phyloP scores from a whole-genome alignment of 2,113 vertebrate genomes.

The Tautogolabrus adspersus region DNA sequence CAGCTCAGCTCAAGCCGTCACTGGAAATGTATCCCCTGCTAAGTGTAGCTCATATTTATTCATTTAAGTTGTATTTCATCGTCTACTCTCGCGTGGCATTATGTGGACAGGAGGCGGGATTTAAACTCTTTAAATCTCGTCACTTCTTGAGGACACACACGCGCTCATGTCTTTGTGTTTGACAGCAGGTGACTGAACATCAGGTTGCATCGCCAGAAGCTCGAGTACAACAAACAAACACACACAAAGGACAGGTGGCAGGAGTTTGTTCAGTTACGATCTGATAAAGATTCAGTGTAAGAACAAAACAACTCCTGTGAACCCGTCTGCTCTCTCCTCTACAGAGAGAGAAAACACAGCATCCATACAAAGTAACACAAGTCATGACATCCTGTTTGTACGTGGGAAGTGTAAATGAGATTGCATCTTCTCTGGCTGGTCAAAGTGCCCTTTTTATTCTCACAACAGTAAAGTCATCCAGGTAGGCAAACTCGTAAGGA shows the following conservation, averaged over 20 bases:
- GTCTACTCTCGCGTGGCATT: neutral
- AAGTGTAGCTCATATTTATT: neutral
- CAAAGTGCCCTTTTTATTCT: slow-evolving; percentile 20
- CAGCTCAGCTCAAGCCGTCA: slow-evolving; percentile 4
- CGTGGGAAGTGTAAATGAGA: slow-evolving; percentile 56
- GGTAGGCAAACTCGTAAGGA: neutral
- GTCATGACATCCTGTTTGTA: neutral
- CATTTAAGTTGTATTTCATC: neutral
- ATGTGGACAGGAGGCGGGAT: neutral
- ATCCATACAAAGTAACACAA: slow-evolving; percentile 21
- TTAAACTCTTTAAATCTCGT: neutral
- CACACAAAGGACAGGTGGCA: slow-evolving; percentile 57
- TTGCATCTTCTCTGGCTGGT: neutral
- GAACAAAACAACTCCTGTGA: slow-evolving; percentile 42
- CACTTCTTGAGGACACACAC: neutral
- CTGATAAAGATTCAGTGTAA: slow-evolving; percentile 8
- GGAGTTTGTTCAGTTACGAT: slow-evolving; percentile 9
- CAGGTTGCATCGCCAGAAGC: slow-evolving; percentile 25
- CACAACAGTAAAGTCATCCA: slow-evolving; percentile 17
- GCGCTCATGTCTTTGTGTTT: neutral
- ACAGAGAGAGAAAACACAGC: slow-evolving; percentile 15
- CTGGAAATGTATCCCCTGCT: slow-evolving; percentile 1
- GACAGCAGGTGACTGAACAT: slow-evolving; percentile 28
- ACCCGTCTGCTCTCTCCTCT: slow-evolving; percentile 25
- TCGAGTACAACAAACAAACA: neutral